phyloP scores from a whole-genome alignment of 2,888 invertebrate genomes.

The Harpalus rubripes region DNA sequence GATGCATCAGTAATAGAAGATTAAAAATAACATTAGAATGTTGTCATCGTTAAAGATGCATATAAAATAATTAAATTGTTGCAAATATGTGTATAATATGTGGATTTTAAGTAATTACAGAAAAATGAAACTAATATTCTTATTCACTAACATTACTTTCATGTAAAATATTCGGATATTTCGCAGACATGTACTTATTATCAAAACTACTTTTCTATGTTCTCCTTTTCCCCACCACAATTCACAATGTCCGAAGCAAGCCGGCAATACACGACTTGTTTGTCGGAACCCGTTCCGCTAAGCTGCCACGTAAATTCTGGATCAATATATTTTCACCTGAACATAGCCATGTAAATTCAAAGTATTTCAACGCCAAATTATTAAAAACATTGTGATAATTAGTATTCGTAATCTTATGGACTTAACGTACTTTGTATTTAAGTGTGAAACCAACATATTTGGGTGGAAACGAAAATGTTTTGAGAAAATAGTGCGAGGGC shows the following conservation, averaged over 20 bases:
- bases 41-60: constrained; percentile 26
- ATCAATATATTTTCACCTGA: constrained; percentile 73
- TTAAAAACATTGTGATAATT: constrained; percentile 77
- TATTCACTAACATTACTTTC: constrained; percentile 13
- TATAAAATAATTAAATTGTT: neutral
- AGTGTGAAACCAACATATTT: constrained; percentile 63
- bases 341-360: constrained; percentile 72
- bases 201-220: constrained; percentile 72
- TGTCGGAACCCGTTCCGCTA: constrained; percentile 67
- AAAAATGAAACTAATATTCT: neutral
- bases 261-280: constrained; percentile 65
- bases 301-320: constrained; percentile 76
- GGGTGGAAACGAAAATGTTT: constrained; percentile 63
- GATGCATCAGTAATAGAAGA: constrained; percentile 58
- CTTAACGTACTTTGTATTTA: constrained; percentile 65
- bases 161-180: constrained; percentile 56
- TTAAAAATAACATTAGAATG: constrained; percentile 52
- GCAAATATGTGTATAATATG: neutral
- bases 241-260: constrained; percentile 61
- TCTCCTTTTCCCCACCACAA: constrained; percentile 60
- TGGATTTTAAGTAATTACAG: neutral
- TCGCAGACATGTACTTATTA: constrained; percentile 62
- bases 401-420: constrained; percentile 75
- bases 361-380: constrained; percentile 77
- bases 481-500: constrained; percentile 62